A percentile compares a stretch with the other conserved stretches of the same genome.
Evolutionary conservation across 2,888 invertebrate genomes (phyloP).

Genomic region (Cotesia congregata): DNA sequence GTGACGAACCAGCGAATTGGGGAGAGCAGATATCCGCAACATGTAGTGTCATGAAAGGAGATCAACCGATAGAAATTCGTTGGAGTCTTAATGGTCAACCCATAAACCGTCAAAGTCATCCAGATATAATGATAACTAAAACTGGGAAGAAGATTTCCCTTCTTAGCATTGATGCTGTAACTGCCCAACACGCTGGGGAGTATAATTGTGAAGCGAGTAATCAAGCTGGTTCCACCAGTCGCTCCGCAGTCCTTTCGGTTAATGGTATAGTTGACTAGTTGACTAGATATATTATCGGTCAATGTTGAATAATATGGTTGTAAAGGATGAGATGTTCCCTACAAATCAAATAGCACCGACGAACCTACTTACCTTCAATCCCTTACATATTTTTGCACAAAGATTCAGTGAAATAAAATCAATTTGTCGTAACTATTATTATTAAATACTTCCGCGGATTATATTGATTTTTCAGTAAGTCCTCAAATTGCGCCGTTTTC

Average conservation of each 20-base stretch:
- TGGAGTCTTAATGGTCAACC: conserved; percentile 74
- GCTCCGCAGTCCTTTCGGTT: conserved; percentile 66
- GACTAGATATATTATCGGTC: neutral
- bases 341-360: neutral
- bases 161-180: conserved; percentile 70
- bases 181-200: conserved; percentile 70
- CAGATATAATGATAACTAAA: conserved; percentile 62
- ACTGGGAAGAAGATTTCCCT: conserved; percentile 66
- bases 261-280: neutral
- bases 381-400: neutral
- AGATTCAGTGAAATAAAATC: conserved; percentile 52
- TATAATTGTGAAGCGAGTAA: conserved; percentile 72
- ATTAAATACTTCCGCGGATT: conserved; percentile 42
- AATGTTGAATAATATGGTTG: neutral
- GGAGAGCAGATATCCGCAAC: conserved; percentile 82
- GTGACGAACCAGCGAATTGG: conserved; percentile 81
- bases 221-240: conserved; percentile 70
- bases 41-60: conserved; percentile 84
- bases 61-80: conserved; percentile 81
- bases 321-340: neutral
- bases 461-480: conserved; percentile 72
- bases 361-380: neutral
- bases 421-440: conserved; percentile 46
- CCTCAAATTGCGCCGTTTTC: conserved; percentile 80
- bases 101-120: conserved; percentile 55